Conservation (phyloP, 2,113 vertebrate species). For the Ovibos moschatus region DNA sequence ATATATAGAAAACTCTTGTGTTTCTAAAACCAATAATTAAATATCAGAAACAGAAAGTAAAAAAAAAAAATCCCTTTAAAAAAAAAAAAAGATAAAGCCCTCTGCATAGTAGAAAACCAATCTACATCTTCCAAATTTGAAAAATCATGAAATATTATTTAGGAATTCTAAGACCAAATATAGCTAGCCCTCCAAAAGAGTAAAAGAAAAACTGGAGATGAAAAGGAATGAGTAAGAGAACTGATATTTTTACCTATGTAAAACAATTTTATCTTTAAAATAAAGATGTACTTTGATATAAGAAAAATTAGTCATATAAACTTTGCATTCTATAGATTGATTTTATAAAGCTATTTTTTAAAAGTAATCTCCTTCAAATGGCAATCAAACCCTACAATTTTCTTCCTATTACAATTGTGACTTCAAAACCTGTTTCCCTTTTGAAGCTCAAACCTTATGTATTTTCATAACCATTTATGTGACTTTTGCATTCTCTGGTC, state of each 20-base stretch:
- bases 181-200: neutral
- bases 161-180: neutral
- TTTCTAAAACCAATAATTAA: neutral
- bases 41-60: neutral
- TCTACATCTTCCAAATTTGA: neutral
- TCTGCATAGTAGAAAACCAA: neutral
- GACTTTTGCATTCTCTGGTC: neutral
- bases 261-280: neutral
- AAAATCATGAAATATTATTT: neutral
- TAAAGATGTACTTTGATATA: neutral
- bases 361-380: neutral
- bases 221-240: neutral
- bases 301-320: neutral
- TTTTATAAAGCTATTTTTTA: neutral
- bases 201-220: neutral
- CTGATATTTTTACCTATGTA: neutral
- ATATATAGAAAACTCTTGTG: neutral
- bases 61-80: neutral
- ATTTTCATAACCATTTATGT: neutral
- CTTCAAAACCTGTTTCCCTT: neutral
- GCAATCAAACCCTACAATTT: neutral
- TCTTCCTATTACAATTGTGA: neutral
- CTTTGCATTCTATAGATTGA: neutral
- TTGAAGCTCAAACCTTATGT: neutral
- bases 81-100: neutral